Base-by-base conservation (phyloP, 2,113 vertebrate species). In the Nyctereutes procyonoides region DNA sequence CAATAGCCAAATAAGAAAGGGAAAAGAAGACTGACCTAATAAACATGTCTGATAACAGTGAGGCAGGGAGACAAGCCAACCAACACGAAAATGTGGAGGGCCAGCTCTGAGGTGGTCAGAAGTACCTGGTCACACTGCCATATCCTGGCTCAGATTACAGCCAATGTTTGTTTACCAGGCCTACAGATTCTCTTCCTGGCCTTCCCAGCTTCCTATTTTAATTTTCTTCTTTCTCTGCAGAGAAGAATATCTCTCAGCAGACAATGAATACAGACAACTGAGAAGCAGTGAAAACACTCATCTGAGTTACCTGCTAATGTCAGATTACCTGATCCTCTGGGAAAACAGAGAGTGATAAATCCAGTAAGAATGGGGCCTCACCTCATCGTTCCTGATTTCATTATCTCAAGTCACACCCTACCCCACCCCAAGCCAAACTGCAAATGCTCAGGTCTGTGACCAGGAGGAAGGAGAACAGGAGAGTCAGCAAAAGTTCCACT, bases 171-270 rank as follows among this genome's bases (percentile, higher is more conserved):
- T 95, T 93, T 51, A 85, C 88, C 43, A 30, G 58, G 60, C 24
- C 87, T 86, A 17, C 69, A 28, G 87, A 95, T 53, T 67, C 60
- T 56, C 93, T 96, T 96, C 96, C 97, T 97, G 83, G 51, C 96
- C 62, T 92, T 87, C 87, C 95, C 56, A 76, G 94, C 87, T 83
- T 96, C 96, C 95, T 93, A 86, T 79, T 83, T 93, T 95, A 81
- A 93, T 93, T 91, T 95, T 96, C 91, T 94, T 84, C 93, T 88
- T 71, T 93, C 67, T 95, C 79, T 28, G 62, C 32, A 43, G 43
- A 43, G 43, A 43, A 43, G 43, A 43, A 43, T 43, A 43, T 43
- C 43, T 80, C 86, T 93, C 86, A 43, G n/a, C 43, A 20, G 86
- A 96, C 92, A 97, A 92, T 95, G 90, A 86, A 79, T 74, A 65